These are phyloP conservation scores for Sinonovacula constricta DNA, from an alignment of 1,140 invertebrate species.

Conservation along the genomic window DNA sequence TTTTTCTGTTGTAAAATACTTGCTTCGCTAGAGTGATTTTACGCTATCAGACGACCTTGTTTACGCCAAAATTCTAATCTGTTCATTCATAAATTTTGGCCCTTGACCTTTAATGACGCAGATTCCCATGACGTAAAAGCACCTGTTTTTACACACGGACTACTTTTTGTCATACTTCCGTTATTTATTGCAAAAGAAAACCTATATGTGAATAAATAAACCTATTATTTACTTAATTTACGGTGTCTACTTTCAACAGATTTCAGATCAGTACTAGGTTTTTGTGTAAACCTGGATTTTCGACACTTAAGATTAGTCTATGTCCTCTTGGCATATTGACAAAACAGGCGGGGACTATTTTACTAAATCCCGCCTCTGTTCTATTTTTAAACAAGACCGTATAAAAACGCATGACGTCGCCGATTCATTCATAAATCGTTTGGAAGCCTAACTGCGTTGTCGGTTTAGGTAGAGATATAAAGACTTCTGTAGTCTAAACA, in stretches of 20 bases:
- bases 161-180: background rate
- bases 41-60: conserved; percentile 23
- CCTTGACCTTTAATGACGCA: conserved; percentile 30
- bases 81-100: conserved; percentile 34
- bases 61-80: conserved; percentile 39
- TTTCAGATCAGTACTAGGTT: background rate
- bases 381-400: conserved; percentile 32
- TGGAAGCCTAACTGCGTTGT: conserved; percentile 11
- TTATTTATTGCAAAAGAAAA: background rate
- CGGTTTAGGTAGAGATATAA: background rate
- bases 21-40: conserved; percentile 25
- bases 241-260: background rate
- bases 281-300: too few relatives aligned
- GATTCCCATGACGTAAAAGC: conserved; percentile 30
- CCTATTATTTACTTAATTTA: background rate
- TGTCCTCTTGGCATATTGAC: background rate
- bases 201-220: conserved; percentile 22
- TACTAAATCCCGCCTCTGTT: conserved; percentile 16
- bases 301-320: background rate
- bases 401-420: conserved; percentile 45
- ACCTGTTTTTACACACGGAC: conserved; percentile 1
- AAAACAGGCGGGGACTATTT: conserved; percentile 13
- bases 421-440: conserved; percentile 54
- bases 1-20: background rate
- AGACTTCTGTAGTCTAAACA: background rate